phyloP scores from a whole-genome alignment of 2,888 invertebrate genomes.

The Limnephilus rhombicus region DNA sequence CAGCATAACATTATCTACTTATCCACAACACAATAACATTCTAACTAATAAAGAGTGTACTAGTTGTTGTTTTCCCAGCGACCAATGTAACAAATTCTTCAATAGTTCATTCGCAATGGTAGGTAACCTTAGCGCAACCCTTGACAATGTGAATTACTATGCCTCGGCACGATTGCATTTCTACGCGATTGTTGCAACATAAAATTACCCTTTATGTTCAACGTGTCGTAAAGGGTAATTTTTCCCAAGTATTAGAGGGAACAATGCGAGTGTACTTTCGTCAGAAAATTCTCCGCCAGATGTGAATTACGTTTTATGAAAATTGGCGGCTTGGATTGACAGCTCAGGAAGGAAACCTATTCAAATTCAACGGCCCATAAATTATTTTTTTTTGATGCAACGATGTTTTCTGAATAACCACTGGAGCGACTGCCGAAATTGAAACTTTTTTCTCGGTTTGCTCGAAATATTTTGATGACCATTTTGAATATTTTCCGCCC shows the following conservation, averaged over 20 bases:
- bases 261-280: not conserved
- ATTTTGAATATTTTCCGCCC: too few species aligned
- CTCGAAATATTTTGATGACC: too few species aligned
- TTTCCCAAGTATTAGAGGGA: not conserved
- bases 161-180: constrained; percentile 14
- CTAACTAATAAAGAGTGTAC: not conserved
- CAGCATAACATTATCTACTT: not conserved
- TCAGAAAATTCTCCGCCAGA: not conserved
- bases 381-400: not conserved
- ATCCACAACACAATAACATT: not conserved
- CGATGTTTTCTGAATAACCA: not conserved
- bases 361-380: not conserved
- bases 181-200: not conserved
- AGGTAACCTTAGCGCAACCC: not conserved
- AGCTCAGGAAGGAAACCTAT: not conserved
- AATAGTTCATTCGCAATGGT: not conserved
- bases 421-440: too few species aligned
- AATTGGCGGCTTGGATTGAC: not conserved
- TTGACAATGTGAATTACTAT: not conserved
- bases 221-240: constrained; percentile 11
- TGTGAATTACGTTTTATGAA: not conserved
- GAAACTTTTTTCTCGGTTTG: too few species aligned
- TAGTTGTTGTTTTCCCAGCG: not conserved
- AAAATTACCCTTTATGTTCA: not conserved
- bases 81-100: not conserved